phyloP scores from a whole-genome alignment of 92 coral and sea anemone genomes.

The Plumapathes pennacea region DNA sequence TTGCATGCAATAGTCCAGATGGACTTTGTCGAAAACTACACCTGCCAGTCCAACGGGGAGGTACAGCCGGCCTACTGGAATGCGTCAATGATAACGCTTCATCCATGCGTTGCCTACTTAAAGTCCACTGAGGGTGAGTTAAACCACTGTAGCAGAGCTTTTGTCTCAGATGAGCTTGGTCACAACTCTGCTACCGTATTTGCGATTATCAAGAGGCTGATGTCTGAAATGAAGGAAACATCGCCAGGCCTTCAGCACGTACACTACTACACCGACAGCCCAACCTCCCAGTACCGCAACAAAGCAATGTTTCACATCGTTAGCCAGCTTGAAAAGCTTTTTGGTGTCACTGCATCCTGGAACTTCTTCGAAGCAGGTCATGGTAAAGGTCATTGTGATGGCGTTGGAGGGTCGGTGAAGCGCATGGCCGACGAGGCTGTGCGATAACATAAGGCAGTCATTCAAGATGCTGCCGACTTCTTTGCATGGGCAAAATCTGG shows the following conservation, averaged over 20 bases:
- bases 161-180: constrained; percentile 22
- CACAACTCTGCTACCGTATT: constrained; percentile 27
- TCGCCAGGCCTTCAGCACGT: constrained; percentile 5
- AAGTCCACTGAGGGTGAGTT: background rate
- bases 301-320: constrained; percentile 36
- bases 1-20: constrained; percentile 31
- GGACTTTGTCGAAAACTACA: constrained; percentile 48
- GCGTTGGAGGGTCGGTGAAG: constrained; percentile 45
- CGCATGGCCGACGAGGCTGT: constrained; percentile 54
- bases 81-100: constrained; percentile 53
- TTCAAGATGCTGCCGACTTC: constrained; percentile 45
- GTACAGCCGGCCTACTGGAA: constrained; percentile 59
- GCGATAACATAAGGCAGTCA: constrained; percentile 15
- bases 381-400: constrained; percentile 41
- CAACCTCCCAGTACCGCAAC: constrained; percentile 58
- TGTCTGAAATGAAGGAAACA: constrained; percentile 8
- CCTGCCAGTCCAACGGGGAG: constrained; percentile 31
- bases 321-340: constrained; percentile 7
- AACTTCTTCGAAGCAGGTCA: constrained; percentile 54
- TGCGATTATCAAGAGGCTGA: constrained; percentile 17
- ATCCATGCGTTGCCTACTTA: constrained; percentile 51
- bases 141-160: constrained; percentile 34
- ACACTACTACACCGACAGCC: constrained; percentile 55
- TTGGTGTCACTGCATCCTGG: constrained; percentile 34
- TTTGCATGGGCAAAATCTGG: constrained; percentile 34